Percentiles rank a stretch among this genome's conserved stretches.
phyloP scores from a whole-genome alignment of 2,797 vertebrate genomes.

The Sebastes kiyomatsui region DNA sequence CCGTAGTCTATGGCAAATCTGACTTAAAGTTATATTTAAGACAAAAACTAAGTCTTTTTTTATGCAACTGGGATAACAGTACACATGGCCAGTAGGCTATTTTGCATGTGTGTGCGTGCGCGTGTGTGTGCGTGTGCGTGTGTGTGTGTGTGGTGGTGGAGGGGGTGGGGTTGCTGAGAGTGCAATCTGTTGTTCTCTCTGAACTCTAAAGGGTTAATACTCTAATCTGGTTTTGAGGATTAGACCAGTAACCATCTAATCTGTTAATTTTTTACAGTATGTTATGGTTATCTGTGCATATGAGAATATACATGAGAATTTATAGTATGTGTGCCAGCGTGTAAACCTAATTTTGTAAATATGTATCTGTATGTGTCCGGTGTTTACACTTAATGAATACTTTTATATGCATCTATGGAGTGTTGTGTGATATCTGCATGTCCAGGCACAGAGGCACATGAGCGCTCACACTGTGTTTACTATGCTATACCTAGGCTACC shows the following conservation, averaged over 20 bases:
- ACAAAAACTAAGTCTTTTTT: neutral
- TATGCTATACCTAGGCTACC: neutral
- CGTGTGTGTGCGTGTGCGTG: neutral
- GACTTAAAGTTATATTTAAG: no score
- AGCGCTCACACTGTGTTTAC: slow-evolving; percentile 12
- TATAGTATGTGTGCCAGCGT: neutral
- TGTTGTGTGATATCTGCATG: neutral
- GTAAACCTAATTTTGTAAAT: neutral
- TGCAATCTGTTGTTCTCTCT: slow-evolving; percentile 48
- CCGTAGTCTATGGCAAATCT: no score
- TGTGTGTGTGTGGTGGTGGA: neutral
- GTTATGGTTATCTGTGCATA: neutral
- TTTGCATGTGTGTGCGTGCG: neutral
- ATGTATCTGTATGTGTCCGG: neutral
- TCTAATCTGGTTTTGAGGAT: slow-evolving; percentile 60
- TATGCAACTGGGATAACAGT: neutral
- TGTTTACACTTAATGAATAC: neutral
- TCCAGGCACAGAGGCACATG: slow-evolving; percentile 3
- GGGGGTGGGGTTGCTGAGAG: neutral
- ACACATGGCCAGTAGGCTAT: neutral
- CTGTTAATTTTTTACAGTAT: slow-evolving; percentile 30
- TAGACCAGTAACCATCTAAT: slow-evolving; percentile 39
- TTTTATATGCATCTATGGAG: neutral
- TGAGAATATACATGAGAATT: neutral
- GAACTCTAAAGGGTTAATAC: slow-evolving; percentile 57